Percentiles rank a stretch among this genome's conserved stretches.
Evolutionary conservation across 2,888 invertebrate species (phyloP).

Genomic region (Mythimna impura): DNA sequence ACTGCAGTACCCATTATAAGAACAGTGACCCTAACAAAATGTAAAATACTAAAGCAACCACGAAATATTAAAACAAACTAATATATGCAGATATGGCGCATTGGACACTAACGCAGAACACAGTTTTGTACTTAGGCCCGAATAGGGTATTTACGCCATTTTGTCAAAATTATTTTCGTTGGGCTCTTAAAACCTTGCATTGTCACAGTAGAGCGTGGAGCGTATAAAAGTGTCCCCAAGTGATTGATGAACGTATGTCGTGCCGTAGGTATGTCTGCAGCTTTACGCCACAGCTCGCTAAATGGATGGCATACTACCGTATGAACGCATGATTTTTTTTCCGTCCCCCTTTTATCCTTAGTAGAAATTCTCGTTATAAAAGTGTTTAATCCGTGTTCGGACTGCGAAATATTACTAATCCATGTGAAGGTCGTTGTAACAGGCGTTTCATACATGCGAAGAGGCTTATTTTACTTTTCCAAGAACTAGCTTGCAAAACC

Average conservation of each 20-base stretch:
- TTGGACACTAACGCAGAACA: constrained; percentile 55
- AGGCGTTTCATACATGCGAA: constrained; percentile 38
- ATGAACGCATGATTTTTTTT: constrained; percentile 48
- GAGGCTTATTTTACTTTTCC: constrained; percentile 40
- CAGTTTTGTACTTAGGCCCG: constrained; percentile 66
- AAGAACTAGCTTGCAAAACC: neutral
- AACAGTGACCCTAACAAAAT: constrained; percentile 34
- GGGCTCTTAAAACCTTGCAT: constrained; percentile 60
- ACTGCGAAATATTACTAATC: constrained; percentile 60
- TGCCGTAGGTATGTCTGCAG: constrained; percentile 75
- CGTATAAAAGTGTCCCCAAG: constrained; percentile 76
- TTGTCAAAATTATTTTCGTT: constrained; percentile 59
- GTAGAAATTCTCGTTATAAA: constrained; percentile 63
- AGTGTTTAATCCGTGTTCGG: constrained; percentile 64
- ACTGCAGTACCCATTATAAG: constrained; percentile 34
- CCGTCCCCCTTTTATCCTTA: constrained; percentile 39
- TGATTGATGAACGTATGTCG: constrained; percentile 83
- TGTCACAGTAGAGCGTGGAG: constrained; percentile 71
- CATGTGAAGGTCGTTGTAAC: constrained; percentile 38
- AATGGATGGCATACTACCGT: constrained; percentile 62
- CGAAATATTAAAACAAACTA: constrained; percentile 26
- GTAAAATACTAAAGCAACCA: constrained; percentile 24
- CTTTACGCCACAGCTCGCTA: constrained; percentile 62
- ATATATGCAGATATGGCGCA: constrained; percentile 37
- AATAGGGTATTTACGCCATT: constrained; percentile 37